Evolutionary conservation across 2,113 vertebrate species (phyloP).

Genomic region (Lichenostomus cassidix): DNA sequence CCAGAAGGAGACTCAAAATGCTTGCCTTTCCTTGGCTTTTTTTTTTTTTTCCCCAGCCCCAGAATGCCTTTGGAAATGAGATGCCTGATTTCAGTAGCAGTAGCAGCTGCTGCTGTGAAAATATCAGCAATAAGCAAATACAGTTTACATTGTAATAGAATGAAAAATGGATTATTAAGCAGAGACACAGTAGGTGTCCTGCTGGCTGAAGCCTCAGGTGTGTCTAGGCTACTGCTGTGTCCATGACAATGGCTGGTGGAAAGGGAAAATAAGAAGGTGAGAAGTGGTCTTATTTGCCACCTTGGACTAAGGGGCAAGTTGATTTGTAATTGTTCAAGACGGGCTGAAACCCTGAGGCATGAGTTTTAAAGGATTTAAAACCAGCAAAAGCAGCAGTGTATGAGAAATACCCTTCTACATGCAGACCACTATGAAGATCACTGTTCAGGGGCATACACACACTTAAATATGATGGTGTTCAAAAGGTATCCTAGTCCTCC

Average conservation of each 20-base stretch:
- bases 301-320: background rate
- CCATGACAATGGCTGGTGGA: background rate
- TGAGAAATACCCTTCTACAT: background rate
- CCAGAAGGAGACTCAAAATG: background rate
- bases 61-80: slow-evolving; percentile 27
- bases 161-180: background rate
- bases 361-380: background rate
- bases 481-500: background rate
- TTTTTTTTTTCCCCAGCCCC: background rate
- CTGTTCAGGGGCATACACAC: background rate
- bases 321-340: background rate
- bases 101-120: background rate
- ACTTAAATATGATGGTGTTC: background rate
- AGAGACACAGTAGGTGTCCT: background rate
- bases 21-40: background rate
- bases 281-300: background rate
- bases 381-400: background rate
- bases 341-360: background rate
- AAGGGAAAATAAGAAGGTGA: background rate
- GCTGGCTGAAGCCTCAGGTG: background rate
- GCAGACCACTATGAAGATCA: background rate
- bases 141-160: background rate
- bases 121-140: slow-evolving; percentile 7
- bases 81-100: background rate
- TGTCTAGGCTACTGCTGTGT: background rate